These are phyloP conservation scores for Endomychus coccineus DNA, from an alignment of 2,888 invertebrate genomes.

Conservation along the genomic window DNA sequence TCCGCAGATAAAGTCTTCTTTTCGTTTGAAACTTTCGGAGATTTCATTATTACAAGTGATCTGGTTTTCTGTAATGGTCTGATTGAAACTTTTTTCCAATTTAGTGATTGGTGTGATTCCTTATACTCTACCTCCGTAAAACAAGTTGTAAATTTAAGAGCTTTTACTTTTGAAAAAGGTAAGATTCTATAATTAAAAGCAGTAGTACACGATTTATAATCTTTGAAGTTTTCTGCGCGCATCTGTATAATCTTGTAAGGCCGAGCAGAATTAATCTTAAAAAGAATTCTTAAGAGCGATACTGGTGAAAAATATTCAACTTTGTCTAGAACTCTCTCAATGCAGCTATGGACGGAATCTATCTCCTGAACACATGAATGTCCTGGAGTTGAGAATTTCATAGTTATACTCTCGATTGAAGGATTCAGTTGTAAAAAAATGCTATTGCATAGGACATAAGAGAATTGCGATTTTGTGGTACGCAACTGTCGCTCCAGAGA, in stretches of 20 bases:
- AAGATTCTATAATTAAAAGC: conserved; percentile 13
- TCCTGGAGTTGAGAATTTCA: conserved; percentile 28
- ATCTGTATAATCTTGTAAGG: conserved; percentile 18
- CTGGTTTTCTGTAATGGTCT: too few relatives aligned
- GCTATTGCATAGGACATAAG: too few relatives aligned
- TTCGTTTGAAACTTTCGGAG: conserved; percentile 8
- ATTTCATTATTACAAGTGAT: conserved; percentile 1
- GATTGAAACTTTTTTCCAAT: conserved; percentile 9
- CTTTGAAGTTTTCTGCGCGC: conserved; percentile 11
- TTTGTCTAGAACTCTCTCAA: conserved; percentile 16
- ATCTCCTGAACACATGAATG: conserved; percentile 25
- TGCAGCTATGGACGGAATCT: conserved; percentile 19
- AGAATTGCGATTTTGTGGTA: too few relatives aligned
- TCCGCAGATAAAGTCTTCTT: conserved; percentile 8
- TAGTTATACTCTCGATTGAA: conserved; percentile 20
- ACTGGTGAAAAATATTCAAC: conserved; percentile 19
- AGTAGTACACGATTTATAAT: conserved; percentile 12
- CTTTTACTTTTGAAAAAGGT: conserved; percentile 15
- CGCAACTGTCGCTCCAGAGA: too few relatives aligned
- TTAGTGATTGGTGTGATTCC: conserved; percentile 5
- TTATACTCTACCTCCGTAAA: conserved; percentile 17
- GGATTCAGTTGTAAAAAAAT: too few relatives aligned
- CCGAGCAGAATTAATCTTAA: conserved; percentile 13
- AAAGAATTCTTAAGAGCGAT: conserved; percentile 16
- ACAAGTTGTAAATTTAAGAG: conserved; percentile 14